Evolutionary conservation across 2,113 vertebrate genomes (phyloP).

Genomic region (Ciconia maguari): DNA sequence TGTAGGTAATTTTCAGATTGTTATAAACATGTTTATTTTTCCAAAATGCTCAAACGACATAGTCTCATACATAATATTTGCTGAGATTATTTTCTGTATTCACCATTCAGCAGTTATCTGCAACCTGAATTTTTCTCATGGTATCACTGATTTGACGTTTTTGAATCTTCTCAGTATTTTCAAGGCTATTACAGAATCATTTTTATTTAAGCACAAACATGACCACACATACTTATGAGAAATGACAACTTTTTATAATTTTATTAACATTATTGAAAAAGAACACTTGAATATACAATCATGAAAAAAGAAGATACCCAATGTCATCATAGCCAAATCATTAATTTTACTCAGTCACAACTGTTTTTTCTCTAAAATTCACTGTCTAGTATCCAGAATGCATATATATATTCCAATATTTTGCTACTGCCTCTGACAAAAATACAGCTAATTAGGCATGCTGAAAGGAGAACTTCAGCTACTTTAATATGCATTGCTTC

Average conservation of each 20-base stretch:
- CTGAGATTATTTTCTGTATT: not conserved
- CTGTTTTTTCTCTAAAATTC: not conserved
- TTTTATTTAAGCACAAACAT: not conserved
- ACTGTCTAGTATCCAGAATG: not conserved
- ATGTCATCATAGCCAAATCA: not conserved
- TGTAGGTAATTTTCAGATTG: not conserved
- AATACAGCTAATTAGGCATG: slow-evolving; percentile 35
- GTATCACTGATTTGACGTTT: not conserved
- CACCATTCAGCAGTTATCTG: not conserved
- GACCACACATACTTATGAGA: not conserved
- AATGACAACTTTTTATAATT: not conserved
- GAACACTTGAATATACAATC: not conserved
- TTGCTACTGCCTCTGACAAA: not conserved
- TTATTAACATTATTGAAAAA: not conserved
- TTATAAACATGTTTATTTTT: slow-evolving; percentile 26
- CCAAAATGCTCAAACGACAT: not conserved
- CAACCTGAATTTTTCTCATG: not conserved
- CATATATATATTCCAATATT: not conserved
- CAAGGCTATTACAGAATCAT: not conserved
- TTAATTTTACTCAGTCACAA: not conserved
- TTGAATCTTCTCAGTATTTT: not conserved
- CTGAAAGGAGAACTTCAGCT: slow-evolving; percentile 47
- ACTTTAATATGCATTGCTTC: slow-evolving; percentile 58
- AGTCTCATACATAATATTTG: not conserved
- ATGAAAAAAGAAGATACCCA: not conserved